Evolutionary conservation across 2,888 invertebrate genomes (phyloP).

Genomic region (Emesis furor): DNA sequence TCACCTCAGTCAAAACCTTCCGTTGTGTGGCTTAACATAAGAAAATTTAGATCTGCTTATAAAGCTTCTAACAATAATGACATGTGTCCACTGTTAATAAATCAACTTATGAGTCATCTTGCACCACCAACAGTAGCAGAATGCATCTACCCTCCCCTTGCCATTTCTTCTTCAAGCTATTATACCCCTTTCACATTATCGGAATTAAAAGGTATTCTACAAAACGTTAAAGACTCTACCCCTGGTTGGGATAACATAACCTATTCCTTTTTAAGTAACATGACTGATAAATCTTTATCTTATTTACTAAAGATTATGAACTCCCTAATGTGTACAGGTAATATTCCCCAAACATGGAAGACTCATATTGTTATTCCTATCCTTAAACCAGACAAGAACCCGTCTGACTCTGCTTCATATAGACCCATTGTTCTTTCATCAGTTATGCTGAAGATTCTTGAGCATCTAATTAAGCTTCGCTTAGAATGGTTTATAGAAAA

Average conservation of each 20-base stretch:
- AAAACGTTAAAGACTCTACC: constrained; percentile 39
- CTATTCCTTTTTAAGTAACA: constrained; percentile 41
- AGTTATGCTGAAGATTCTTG: too few relatives aligned
- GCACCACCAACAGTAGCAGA: neutral
- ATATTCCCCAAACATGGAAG: constrained; percentile 33
- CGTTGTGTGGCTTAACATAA: neutral
- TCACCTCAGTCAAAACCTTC: neutral
- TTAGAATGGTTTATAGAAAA: too few relatives aligned
- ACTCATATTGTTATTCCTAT: constrained; percentile 40
- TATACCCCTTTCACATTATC: neutral
- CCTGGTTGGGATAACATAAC: constrained; percentile 57
- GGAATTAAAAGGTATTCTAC: constrained; percentile 36
- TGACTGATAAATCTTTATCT: neutral
- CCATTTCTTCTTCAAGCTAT: neutral
- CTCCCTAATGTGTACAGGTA: neutral
- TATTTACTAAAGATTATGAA: constrained; percentile 38
- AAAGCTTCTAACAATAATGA: neutral
- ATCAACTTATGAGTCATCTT: neutral
- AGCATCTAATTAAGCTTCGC: too few relatives aligned
- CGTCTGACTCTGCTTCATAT: constrained; percentile 29
- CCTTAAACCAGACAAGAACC: constrained; percentile 38
- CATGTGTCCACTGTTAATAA: neutral
- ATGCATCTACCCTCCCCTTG: neutral
- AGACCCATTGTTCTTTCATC: neutral
- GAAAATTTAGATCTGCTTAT: constrained; percentile 5